Evolutionary conservation across 2,888 invertebrate species (phyloP), one percentile per base, ranked within the genome.

Genomic region (Holacanthella duospinosa): DNA sequence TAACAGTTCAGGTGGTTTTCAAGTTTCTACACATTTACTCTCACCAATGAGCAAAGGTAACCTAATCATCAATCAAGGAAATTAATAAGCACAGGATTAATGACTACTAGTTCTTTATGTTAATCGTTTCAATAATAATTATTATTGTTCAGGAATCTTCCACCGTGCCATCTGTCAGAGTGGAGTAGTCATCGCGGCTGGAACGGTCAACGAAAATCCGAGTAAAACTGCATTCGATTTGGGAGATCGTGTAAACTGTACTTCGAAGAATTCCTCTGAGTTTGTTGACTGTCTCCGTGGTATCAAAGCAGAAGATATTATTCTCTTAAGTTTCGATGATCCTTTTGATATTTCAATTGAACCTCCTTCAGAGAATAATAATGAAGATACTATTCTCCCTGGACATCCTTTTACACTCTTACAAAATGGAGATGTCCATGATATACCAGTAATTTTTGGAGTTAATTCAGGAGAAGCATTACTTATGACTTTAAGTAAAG

Each of bases 11-110:
- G 66, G 66, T 3, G 63, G 55, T 24, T 43, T 55, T 2, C 44
- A 48, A 25, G 63, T 65, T 2, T 16, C 54, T 29, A 21, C 62
- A 1, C 62, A 62, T 21, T 24, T 66, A 9, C 29, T 66, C 1
- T 65, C 66, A 24, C 60, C 64, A 19, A 64, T 64, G 63, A 44
- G 55, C 27, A 53, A 44, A 55, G 66, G 66, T 62, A n/a, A n/a
- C n/a, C n/a, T n/a, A n/a, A n/a, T n/a, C n/a, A n/a, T 25, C 26
- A 1, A 53, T 6, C 24, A 26, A 25, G 53, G 24, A 26, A 25
- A 9, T n/a, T n/a, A n/a, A n/a, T n/a, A n/a, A n/a, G n/a, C n/a
- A n/a, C 6, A 9, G 28, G 21, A 26, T 55, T 26, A 55, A 6
- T 12, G 6, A 6, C 16, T 55, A 26, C 4, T 26, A 27, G n/a